These are phyloP conservation scores for Psophia crepitans DNA, from an alignment of 2,113 vertebrate species.

Conservation along the genomic window DNA sequence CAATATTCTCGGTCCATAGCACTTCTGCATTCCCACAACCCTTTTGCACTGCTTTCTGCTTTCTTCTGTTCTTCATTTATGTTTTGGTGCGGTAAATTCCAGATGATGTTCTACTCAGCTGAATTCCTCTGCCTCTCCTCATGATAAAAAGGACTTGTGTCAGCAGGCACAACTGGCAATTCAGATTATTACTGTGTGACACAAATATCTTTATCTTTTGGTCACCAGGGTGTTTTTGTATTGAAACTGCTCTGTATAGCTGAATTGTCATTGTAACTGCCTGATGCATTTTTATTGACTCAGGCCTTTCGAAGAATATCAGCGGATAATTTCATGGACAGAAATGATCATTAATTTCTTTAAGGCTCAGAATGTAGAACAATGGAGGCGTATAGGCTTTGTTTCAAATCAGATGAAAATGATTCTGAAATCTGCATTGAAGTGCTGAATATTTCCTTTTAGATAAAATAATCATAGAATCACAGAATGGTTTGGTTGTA, in stretches of 20 bases:
- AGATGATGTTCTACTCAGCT: not conserved
- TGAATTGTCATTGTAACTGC: not conserved
- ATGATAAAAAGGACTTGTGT: not conserved
- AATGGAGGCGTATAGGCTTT: not conserved
- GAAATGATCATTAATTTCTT: not conserved
- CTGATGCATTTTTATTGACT: not conserved
- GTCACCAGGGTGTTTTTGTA: not conserved
- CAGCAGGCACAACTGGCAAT: not conserved
- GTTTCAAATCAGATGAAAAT: not conserved
- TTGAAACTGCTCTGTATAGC: not conserved
- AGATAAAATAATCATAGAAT: not conserved
- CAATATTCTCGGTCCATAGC: not conserved
- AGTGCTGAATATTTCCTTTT: not conserved
- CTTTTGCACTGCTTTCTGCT: not conserved
- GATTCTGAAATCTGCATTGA: not conserved
- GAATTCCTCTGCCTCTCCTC: not conserved
- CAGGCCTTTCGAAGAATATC: not conserved
- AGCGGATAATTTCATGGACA: not conserved
- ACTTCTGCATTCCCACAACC: not conserved
- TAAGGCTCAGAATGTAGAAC: not conserved
- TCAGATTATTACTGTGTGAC: not conserved
- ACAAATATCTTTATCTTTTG: not conserved
- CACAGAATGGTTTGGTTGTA: not conserved
- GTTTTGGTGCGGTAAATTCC: not conserved
- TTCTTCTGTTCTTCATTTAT: constrained; percentile 8